Evolutionary conservation across 2,113 vertebrate species (phyloP), one percentile per base, ranked within the genome.

Genomic region (Trematomus loennbergii): DNA sequence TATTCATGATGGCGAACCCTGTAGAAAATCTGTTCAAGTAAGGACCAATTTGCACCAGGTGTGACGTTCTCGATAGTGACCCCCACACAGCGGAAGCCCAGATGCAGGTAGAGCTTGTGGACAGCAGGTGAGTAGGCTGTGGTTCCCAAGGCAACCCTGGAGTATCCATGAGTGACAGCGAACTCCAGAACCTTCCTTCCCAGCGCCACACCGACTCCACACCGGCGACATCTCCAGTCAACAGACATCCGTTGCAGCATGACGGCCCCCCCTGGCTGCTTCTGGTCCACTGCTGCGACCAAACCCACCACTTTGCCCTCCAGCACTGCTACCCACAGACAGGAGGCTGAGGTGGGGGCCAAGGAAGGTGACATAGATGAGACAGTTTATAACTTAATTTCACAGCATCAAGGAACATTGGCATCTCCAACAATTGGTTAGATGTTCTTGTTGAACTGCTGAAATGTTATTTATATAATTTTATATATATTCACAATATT

Each of bases 1-100:
- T 97, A 97, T 92, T 95, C 96, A 93, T 97, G 95, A 89, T 96
- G 96, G 72, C 92, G 92, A 58, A 97, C n/a, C 91, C 90, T 95
- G 94, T 97, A 97, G 93, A 98, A 98, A 78, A 97, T 90, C 72
- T 82, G 89, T 88, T 96, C 96, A 57, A 96, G 89, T 66, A 96
- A 80, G 61, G 96, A 96, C 36, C 74, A 88, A 0, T 89, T 95
- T 86, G 94, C 94, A 72, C 95, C 96, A 0, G 95, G 95, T 64
- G 96, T 90, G 80, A 89, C 87, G 0, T 96, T 94, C 76, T 91
- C 94, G 81, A 96, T 95, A 0, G 94, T 94, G 0, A 96, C 92
- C 5, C 94, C 95, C 78, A 95, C 89, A 22, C 96, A 95, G 86
- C 91, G 94, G 92, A 98, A 98, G 16, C n/a, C 97, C 97, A 98